Base-by-base conservation (phyloP, 1,140 invertebrate species). In the Marisa cornuarietis region DNA sequence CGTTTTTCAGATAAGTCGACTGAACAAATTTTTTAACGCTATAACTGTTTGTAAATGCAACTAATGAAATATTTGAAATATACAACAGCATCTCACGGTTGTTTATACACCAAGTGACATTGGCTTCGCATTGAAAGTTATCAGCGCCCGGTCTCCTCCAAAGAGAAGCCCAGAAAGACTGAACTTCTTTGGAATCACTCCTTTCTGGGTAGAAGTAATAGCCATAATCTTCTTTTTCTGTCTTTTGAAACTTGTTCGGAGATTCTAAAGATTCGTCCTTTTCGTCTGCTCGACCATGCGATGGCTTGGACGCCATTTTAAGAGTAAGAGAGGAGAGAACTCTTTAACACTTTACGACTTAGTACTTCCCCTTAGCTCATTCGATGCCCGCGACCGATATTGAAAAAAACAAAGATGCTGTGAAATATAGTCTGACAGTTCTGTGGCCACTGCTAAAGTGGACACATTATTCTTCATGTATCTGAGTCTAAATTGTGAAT, bases 191-290 rank as follows among this genome's bases (percentile, higher is more conserved):
- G 85, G 88, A 18, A 26, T 94, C 94, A 86, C 93, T 93, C 84
- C 96, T 93, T 90, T 97, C 95, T 13, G 96, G 96, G 90, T 96
- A 98, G 61, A 97, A 93, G 92, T 96, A 95, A 88, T 95, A 96
- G 78, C 95, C 95, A 84, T 79, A 87, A 79, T 88, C 87, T 81
- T 89, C 88, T 24, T 82, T 76, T 42, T 79, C 63, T 65, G 73
- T 78, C 62, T 63, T 77, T 51, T 77, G 76, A 69, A 77, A 77
- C 65, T 51, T 49, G 42, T 77, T 68, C 18, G 20, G 63, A 54
- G 76, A 31, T 20, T 62, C 76, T 10, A 49, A 65, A 3, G 26
- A 13, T 26, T 20, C 8, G 14, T 20, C 42, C 20, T 52, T 63
- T 61, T 77, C 76, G 63, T 66, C 76, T 77, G 63, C 63, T 77